Percentiles rank a stretch among this genome's conserved stretches.
These are phyloP conservation scores for Tragelaphus imberbis DNA, from an alignment of 2,113 vertebrate genomes.

Conservation along the genomic window DNA sequence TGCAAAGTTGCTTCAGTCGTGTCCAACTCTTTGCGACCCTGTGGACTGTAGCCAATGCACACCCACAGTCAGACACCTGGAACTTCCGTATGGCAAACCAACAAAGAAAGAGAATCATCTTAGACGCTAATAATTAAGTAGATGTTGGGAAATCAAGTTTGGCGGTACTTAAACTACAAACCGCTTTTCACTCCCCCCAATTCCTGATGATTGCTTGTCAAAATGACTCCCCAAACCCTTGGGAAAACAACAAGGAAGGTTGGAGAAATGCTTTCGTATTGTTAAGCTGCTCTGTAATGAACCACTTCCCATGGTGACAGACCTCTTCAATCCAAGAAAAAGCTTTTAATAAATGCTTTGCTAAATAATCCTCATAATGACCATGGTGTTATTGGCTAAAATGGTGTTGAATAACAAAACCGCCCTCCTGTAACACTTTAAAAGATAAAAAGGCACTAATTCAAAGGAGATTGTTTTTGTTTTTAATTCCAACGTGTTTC, in stretches of 20 bases:
- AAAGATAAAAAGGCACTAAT: constrained; percentile 35
- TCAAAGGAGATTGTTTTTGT: neutral
- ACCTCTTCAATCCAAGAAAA: constrained; percentile 2
- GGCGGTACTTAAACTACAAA: neutral
- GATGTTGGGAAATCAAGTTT: neutral
- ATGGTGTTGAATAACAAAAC: constrained; percentile 32
- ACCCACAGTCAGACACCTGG: neutral
- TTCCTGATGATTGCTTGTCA: constrained; percentile 59
- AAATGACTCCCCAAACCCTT: constrained; percentile 52
- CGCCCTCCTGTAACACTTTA: neutral
- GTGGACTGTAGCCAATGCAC: neutral
- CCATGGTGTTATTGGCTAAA: constrained; percentile 14
- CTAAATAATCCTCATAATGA: constrained; percentile 14
- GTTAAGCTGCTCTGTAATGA: constrained; percentile 15
- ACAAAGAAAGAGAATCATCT: neutral
- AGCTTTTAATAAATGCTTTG: constrained; percentile 17
- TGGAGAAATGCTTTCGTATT: neutral
- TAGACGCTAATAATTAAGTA: neutral
- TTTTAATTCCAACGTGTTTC: constrained; percentile 52
- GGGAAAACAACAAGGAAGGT: neutral
- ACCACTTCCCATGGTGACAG: constrained; percentile 5
- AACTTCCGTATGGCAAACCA: neutral
- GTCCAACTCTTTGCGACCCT: neutral
- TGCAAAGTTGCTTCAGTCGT: neutral
- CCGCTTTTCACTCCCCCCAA: neutral